Base-by-base conservation (phyloP, 1,140 invertebrate genomes). In the Platyscapa corneri region DNA sequence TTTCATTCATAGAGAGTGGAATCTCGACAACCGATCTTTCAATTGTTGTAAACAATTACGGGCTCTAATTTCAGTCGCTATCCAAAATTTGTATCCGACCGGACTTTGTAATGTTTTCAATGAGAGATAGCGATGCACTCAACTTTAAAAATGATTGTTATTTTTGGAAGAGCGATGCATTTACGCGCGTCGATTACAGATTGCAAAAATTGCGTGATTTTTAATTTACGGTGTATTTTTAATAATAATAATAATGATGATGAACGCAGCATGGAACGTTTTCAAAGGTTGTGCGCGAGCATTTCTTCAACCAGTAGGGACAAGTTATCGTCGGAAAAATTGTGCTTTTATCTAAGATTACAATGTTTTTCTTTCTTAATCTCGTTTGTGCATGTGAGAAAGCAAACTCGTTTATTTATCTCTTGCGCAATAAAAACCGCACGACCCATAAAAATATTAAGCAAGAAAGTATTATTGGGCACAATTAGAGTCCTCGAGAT, bases 11-110 rank as follows among this genome's bases (percentile, higher is more conserved):
- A 27, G 18, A 32, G 34, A 42, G 39, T 14, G 70, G n/a, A 0
- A 42, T n/a, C 0, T 74, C 1, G 20, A 42, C 70, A 42, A 74
- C 32, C 0, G 34, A 18, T 72, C 20, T 39, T 39, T 72, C 70
- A 39, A 72, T 39, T 72, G 70, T 72, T 72, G 39, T 72, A 72
- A 72, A 72, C 37, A 72, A 72, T 39, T 39, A 12, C 5, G n/a
- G n/a, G n/a, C n/a, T n/a, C n/a, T n/a, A n/a, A n/a, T n/a, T n/a
- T 37, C 37, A 20, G 14, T 39, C 6, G 23, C 34, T 37, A 18
- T 37, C 7, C 2, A 12, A 12, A 46, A 46, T 5, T 7, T 46
- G 42, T 5, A 7, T 12, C 42, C 42, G 42, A 46, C 12, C 5
- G 12, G 6, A 46, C 42, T 46, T 12, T n/a, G n/a, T 46, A 46